A percentile compares a stretch with the other conserved stretches of the same genome.
Evolutionary conservation across 2,797 vertebrate species (phyloP).

Genomic region (Heliangelus exortis): DNA sequence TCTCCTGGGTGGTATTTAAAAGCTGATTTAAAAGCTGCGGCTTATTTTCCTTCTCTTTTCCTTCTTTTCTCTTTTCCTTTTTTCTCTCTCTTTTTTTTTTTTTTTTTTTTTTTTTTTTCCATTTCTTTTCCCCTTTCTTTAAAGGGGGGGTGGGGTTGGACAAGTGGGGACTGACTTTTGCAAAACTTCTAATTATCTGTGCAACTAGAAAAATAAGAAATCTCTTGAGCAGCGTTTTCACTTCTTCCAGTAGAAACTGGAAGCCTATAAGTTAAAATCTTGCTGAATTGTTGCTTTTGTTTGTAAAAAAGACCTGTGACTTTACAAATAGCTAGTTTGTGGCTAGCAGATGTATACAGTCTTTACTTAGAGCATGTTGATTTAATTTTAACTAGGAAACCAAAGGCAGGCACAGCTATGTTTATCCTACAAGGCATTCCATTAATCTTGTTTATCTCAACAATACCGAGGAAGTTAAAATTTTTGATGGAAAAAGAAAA

Average conservation of each 20-base stretch:
- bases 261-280: conserved; percentile 30
- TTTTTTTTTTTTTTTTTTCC: neutral
- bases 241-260: conserved; percentile 1
- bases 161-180: neutral
- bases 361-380: conserved; percentile 36
- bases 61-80: neutral
- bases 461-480: conserved; percentile 4
- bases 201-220: neutral
- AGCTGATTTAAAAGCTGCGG: conserved; percentile 16
- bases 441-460: conserved; percentile 62
- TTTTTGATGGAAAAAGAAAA: conserved; percentile 59
- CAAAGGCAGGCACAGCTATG: neutral
- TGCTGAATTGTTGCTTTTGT: conserved; percentile 36
- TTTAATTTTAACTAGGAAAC: conserved; percentile 56
- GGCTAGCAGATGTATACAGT: conserved; percentile 30
- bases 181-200: conserved; percentile 9
- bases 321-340: conserved; percentile 34
- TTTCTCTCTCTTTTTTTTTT: neutral
- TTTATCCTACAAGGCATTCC: conserved; percentile 40
- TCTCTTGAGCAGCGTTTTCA: neutral
- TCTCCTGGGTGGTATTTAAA: conserved; percentile 44
- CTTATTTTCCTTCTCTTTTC: neutral
- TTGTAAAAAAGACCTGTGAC: conserved; percentile 25
- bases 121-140: neutral
- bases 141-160: neutral